These are phyloP conservation scores for Paradoxurus hermaphroditus DNA, from an alignment of 2,113 vertebrate species.

Conservation along the genomic window DNA sequence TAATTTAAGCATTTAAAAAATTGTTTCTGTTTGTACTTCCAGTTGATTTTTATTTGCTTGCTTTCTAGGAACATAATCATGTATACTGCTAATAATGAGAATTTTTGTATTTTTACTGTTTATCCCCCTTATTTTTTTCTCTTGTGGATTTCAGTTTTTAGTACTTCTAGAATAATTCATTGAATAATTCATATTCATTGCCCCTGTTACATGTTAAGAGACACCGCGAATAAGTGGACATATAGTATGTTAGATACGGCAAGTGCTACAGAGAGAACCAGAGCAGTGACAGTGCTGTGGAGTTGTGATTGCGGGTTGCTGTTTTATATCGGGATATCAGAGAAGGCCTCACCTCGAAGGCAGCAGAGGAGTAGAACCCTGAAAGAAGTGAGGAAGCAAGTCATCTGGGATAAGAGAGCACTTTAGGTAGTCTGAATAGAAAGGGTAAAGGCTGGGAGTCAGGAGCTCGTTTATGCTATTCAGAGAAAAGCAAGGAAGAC, in stretches of 20 bases:
- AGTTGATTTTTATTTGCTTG: background rate
- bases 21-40: background rate
- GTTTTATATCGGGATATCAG: background rate
- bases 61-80: background rate
- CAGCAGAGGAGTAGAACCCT: background rate
- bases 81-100: background rate
- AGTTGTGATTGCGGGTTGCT: background rate
- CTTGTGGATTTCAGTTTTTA: background rate
- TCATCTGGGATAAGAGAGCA: background rate
- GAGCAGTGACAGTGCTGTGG: background rate
- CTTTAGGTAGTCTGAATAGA: background rate
- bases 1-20: background rate
- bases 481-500: background rate
- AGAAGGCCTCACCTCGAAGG: background rate
- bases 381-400: background rate
- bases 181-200: background rate
- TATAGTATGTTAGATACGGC: background rate
- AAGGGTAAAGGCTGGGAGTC: background rate
- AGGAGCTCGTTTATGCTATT: background rate
- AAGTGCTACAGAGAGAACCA: background rate
- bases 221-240: background rate
- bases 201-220: background rate
- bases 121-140: background rate
- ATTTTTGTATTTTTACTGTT: background rate
- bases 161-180: background rate